Base-by-base conservation (phyloP, 2,113 vertebrate species). In the Lota lota region DNA sequence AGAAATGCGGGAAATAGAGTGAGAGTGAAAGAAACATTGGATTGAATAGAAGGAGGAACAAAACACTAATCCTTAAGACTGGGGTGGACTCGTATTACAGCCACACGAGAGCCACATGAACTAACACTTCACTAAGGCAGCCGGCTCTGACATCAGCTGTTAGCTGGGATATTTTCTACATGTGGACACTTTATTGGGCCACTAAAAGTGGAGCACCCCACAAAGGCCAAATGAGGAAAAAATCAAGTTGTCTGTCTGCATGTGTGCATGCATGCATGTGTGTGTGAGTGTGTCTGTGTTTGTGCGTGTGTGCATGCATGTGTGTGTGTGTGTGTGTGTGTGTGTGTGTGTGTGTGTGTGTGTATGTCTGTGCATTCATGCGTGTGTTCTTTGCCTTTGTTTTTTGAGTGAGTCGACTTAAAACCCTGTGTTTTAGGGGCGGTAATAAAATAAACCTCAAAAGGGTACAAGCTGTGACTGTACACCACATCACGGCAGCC, bases 391-490 rank as follows among this genome's bases (percentile, higher is more conserved):
- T 7, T 18, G 64, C 21, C 14, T 72, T 28, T 47, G 40, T 56
- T 57, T 24, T 51, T 24, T 12, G 20, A 4, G 28, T 61, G 19
- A 71, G 60, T 73, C 69, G 17, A 28, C 61, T 47, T 71, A 62
- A 61, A 70, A 77, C 78, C 60, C 63, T 73, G 51, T 61, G 85
- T 88, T 56, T 84, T 78, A 83, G 78, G 60, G 57, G 64, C 68
- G 50, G 67, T 68, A 50, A 58, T 82, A 80, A 85, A 87, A 70
- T 4, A 63, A 73, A 76, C 60, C 72, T 80, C 54, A 85, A 83
- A 83, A 80, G 69, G 75, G 69, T 73, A 78, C 72, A 75, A 68
- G 75, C 69, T 80, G 74, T 76, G 85, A 81, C 69, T 60, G 78
- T 80, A 83, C 73, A 69, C 78, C 72, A 70, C 72, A 79, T 79